A percentile compares a stretch with the other conserved stretches of the same genome.
Evolutionary conservation across 1,140 invertebrate species (phyloP).

Genomic region (Drosophila melanica): DNA sequence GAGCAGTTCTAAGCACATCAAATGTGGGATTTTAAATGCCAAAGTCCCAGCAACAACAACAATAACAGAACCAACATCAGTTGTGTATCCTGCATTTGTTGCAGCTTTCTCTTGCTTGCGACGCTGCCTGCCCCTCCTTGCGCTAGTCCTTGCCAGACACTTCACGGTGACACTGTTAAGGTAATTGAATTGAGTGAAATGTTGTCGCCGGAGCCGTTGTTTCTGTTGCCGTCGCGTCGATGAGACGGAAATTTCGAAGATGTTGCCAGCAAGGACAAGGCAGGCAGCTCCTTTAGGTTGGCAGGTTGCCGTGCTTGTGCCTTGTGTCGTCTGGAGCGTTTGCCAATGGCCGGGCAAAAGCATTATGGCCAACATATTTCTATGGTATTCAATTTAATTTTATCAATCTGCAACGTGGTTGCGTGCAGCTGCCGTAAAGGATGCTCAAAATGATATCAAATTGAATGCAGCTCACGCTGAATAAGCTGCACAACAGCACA

Average conservation of each 20-base stretch:
- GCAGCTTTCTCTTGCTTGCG: constrained; percentile 16
- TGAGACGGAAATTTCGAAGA: constrained; percentile 72
- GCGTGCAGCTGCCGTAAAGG: constrained; percentile 24
- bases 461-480: constrained; percentile 54
- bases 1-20: constrained; percentile 75
- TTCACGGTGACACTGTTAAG: constrained; percentile 81
- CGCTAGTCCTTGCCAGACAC: constrained; percentile 57
- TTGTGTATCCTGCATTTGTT: constrained; percentile 23
- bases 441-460: constrained; percentile 29
- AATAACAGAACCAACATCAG: not conserved
- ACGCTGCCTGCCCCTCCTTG: constrained; percentile 18
- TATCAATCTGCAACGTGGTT: constrained; percentile 50
- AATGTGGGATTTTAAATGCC: constrained; percentile 81
- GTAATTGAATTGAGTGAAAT: constrained; percentile 83
- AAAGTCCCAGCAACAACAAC: constrained; percentile 51
- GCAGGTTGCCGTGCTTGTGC: constrained; percentile 19
- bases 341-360: constrained; percentile 31
- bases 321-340: not conserved
- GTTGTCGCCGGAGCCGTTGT: constrained; percentile 66
- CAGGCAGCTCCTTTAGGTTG: constrained; percentile 62
- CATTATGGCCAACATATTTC: constrained; percentile 80
- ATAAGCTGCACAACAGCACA: constrained; percentile 30
- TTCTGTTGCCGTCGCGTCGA: constrained; percentile 49
- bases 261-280: constrained; percentile 44
- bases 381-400: constrained; percentile 80